Percentiles rank a stretch among this genome's conserved stretches.
Evolutionary conservation across 2,113 vertebrate species (phyloP).

Genomic region (Embiotoca jacksoni): DNA sequence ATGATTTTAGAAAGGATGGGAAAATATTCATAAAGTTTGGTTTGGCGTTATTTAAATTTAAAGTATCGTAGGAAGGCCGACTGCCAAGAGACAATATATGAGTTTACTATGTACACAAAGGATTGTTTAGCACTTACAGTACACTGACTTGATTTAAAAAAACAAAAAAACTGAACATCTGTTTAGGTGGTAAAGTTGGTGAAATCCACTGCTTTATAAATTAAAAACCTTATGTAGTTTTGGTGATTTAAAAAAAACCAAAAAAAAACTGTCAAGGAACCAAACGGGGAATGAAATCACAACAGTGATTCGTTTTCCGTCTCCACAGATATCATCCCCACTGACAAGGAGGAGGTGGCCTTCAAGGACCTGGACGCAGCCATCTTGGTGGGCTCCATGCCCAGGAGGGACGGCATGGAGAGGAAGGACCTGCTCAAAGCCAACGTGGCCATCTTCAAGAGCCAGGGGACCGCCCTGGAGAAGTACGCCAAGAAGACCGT

Average conservation of each 20-base stretch:
- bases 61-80: too few species aligned
- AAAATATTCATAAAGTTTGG: too few species aligned
- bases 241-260: too few species aligned
- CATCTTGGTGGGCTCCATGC: conserved; percentile 98
- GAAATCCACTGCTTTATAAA: neutral
- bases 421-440: conserved; percentile 98
- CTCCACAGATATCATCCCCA: conserved; percentile 90
- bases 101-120: too few species aligned
- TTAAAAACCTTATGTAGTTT: too few species aligned
- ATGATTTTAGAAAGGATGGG: neutral
- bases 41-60: too few species aligned
- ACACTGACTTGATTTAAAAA: neutral
- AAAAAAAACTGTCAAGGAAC: too few species aligned
- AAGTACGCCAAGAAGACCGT: conserved; percentile 97
- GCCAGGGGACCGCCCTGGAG: conserved; percentile 93
- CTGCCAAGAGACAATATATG: too few species aligned
- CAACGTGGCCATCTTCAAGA: conserved; percentile 97
- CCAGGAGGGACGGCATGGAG: conserved; percentile 97
- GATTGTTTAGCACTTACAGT: too few species aligned
- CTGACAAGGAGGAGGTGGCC: conserved; percentile 94
- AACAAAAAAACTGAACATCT: too few species aligned
- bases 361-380: conserved; percentile 96
- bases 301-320: neutral
- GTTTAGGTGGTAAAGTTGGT: neutral
- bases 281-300: neutral